These are phyloP conservation scores for Anguilla pacifica DNA, from an alignment of 2,797 vertebrate species.

Conservation along the genomic window DNA sequence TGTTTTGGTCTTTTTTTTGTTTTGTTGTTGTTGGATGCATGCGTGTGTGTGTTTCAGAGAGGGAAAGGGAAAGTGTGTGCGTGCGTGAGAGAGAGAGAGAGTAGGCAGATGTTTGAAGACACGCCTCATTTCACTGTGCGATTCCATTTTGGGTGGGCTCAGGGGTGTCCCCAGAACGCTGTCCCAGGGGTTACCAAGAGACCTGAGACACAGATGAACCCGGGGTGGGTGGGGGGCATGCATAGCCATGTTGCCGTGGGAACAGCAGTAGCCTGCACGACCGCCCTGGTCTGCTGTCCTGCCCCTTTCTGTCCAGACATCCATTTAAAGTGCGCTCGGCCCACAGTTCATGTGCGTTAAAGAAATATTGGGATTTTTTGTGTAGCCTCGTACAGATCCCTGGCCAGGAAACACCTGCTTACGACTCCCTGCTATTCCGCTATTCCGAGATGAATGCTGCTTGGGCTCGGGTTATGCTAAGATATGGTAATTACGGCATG, in stretches of 20 bases:
- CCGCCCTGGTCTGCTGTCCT: neutral
- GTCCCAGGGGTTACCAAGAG: neutral
- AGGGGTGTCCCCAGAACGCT: neutral
- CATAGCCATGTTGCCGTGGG: neutral
- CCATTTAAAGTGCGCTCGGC: neutral
- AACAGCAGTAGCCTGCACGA: neutral
- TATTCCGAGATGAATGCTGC: neutral
- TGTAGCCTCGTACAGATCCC: neutral
- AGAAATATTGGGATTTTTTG: neutral
- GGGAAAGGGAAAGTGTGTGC: neutral
- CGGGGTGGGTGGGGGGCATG: neutral
- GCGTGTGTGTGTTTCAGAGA: neutral
- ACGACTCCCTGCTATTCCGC: neutral
- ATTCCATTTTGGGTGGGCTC: neutral
- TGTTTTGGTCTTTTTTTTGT: neutral
- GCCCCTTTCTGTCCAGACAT: neutral
- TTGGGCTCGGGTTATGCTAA: neutral
- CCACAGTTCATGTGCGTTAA: neutral
- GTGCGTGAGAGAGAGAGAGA: neutral
- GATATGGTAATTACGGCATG: neutral
- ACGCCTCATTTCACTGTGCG: constrained; percentile 1
- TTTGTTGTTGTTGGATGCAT: neutral
- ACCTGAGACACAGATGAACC: neutral
- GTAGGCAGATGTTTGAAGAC: neutral
- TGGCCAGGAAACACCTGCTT: neutral